Evolutionary conservation across 2,888 invertebrate genomes (phyloP).

Genomic region (Drosophila prolongata): DNA sequence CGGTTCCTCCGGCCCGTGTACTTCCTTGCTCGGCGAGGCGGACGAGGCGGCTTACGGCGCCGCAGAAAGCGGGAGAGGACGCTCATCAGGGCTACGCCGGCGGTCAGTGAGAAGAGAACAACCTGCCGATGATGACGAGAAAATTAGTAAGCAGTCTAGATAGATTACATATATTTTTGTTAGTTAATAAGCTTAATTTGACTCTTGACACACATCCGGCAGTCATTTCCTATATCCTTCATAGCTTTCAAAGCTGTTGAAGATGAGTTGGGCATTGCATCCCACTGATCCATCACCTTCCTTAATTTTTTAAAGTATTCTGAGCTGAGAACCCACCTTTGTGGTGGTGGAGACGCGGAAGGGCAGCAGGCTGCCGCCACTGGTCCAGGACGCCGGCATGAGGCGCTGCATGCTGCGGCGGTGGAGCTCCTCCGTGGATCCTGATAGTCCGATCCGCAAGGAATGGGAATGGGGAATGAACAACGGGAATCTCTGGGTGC

Average conservation of each 20-base stretch:
- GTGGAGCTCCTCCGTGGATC: slow-evolving; percentile 7
- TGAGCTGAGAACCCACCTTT: slow-evolving; percentile 68
- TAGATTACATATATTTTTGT: no score
- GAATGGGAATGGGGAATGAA: slow-evolving; percentile 15
- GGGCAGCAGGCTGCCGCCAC: slow-evolving; percentile 76
- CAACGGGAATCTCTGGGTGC: slow-evolving; percentile 6
- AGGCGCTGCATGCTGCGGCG: slow-evolving; percentile 62
- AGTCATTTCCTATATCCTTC: no score
- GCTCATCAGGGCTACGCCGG: slow-evolving; percentile 92
- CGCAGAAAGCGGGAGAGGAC: slow-evolving; percentile 92
- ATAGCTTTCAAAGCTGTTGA: no score
- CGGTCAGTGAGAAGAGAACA: slow-evolving; percentile 84
- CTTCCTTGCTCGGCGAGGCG: slow-evolving; percentile 87
- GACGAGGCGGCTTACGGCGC: slow-evolving; percentile 88
- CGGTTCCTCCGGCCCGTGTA: slow-evolving; percentile 86
- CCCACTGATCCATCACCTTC: background rate
- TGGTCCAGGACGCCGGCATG: slow-evolving; percentile 73
- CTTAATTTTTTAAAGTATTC: background rate
- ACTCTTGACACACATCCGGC: no score
- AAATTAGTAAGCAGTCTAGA: background rate
- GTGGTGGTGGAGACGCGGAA: slow-evolving; percentile 83
- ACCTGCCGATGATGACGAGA: slow-evolving; percentile 80
- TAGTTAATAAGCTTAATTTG: no score
- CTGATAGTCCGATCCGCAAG: background rate
- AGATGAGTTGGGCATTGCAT: no score